Base-by-base conservation (phyloP, 2,113 vertebrate genomes). In the Odobenus rosmarus region DNA sequence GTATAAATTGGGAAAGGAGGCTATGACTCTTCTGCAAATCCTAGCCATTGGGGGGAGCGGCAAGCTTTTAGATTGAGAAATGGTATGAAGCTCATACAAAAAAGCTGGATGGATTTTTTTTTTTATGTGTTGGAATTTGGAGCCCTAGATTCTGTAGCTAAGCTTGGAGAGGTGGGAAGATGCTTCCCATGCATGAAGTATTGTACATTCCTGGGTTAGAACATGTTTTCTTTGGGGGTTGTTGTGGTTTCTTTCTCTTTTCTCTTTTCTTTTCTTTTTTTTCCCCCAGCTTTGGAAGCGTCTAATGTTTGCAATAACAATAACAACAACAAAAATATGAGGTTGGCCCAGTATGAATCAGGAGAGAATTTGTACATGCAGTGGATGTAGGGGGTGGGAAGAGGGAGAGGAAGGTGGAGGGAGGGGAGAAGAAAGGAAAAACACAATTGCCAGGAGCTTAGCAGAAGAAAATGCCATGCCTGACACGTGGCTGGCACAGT, bases 201-300 rank as follows among this genome's bases (percentile, higher is more conserved):
- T 90, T 93, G 26, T 82, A 49, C 87, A 67, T 95, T 96, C 84
- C 4, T 86, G 72, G 95, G 80, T 71, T 96, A 71, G 98, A 95
- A 96, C 77, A 88, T 98, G 93, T 98, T 97, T 97, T 96, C 93
- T 97, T 96, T 97, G 81, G 82, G 90, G 79, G 69, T 81, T 96
- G 91, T 88, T 97, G 97, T 96, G 95, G 96, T 97, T 97, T 95
- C 90, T 97, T 90, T 64, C 53, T 95, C 26, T 90, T 88, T 81
- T 81, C 24, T 88, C n/a, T 87, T 81, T 7, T 64, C 8, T 57
- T 81, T 84, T 62, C 26, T 51, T 55, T 46, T 57, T 93, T 90
- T 64, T 39, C n/a, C 69, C 46, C 83, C 76, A 90, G 76, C 19
- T 93, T 79, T 97, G 95, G 89, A 98, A 97, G 74, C 71, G 72